These are phyloP conservation scores for Ochropleura plecta DNA, from an alignment of 2,888 invertebrate species.

Conservation along the genomic window DNA sequence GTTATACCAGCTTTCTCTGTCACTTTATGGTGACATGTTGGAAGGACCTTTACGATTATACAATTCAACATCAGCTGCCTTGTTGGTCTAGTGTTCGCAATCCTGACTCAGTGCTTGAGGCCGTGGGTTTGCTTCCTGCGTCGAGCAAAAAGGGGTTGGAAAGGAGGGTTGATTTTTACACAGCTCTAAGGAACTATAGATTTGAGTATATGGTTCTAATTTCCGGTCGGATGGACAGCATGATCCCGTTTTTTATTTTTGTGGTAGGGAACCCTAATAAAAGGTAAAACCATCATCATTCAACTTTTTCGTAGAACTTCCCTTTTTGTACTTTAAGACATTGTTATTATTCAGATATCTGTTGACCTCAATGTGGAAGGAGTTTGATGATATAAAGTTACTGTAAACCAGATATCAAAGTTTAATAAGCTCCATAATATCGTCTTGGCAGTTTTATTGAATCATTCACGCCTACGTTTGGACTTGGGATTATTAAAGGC, in stretches of 20 bases:
- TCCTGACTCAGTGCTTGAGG: too few relatives aligned
- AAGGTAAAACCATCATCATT: too few relatives aligned
- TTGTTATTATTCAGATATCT: constrained; percentile 2
- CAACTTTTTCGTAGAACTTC: not conserved
- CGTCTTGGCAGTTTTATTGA: constrained; percentile 41
- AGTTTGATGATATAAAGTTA: constrained; percentile 1
- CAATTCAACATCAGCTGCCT: not conserved
- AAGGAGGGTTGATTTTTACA: too few relatives aligned
- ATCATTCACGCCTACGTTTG: constrained; percentile 30
- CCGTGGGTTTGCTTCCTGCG: not conserved
- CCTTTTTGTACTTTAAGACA: not conserved
- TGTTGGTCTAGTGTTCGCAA: not conserved
- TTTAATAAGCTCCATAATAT: constrained; percentile 20
- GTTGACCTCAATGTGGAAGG: constrained; percentile 12
- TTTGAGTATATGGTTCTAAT: too few relatives aligned
- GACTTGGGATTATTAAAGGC: constrained; percentile 12
- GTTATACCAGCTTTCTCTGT: constrained; percentile 52
- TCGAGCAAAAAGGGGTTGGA: not conserved
- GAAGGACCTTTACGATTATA: constrained; percentile 9
- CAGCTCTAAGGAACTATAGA: too few relatives aligned
- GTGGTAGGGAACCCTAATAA: too few relatives aligned
- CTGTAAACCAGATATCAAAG: constrained; percentile 30
- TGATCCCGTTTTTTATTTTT: too few relatives aligned
- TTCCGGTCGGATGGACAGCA: too few relatives aligned
- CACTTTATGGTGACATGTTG: constrained; percentile 22